Base-by-base conservation (phyloP, 1,140 invertebrate genomes). In the Adoxophyes honmai region DNA sequence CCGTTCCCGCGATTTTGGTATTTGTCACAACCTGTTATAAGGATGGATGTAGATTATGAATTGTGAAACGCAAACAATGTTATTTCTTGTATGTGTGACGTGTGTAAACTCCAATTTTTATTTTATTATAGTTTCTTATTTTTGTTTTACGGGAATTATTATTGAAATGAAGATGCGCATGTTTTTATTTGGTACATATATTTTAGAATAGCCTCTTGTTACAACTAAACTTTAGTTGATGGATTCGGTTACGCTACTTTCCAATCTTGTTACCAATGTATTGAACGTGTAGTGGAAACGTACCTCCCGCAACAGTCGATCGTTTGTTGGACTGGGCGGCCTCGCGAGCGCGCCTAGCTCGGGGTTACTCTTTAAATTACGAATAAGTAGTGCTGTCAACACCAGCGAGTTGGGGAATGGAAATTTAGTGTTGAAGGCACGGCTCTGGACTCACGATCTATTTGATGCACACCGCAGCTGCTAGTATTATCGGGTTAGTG, bases 111-210 rank as follows among this genome's bases (percentile, higher is more conserved):
- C 65, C 64, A 65, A 66, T 64, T 55, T 42, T 64, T 68, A 70
- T 73, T 59, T 72, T 70, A 72, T 68, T 79, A 68, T 73, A 76
- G 58, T 78, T 70, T 66, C 65, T 60, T 61, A 62, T 73, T 66
- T 66, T 70, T 61, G 66, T 70, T 75, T 75, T 71, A 63, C 62
- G 56, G 59, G 34, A 62, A 67, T 69, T 66, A 64, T 68, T 66
- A 57, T 73, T 64, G 44, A 59, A 62, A 64, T 57, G 11, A 59
- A 60, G 52, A 54, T 35, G 54, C 15, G 34, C 10, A 58, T 52
- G 44, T 44, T 59, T 48, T 37, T 51, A 51, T 16, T n/a, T 39
- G 54, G 39, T 60, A 60, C 58, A 36, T 37, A 55, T 54, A 59
- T 51, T 55, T 55, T 60, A 60, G 52, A n/a, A 36, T 55, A 48